Percentiles rank a stretch among this genome's conserved stretches.
These are phyloP conservation scores for Hippocampus kuda DNA, from an alignment of 2,797 vertebrate species.

Conservation along the genomic window DNA sequence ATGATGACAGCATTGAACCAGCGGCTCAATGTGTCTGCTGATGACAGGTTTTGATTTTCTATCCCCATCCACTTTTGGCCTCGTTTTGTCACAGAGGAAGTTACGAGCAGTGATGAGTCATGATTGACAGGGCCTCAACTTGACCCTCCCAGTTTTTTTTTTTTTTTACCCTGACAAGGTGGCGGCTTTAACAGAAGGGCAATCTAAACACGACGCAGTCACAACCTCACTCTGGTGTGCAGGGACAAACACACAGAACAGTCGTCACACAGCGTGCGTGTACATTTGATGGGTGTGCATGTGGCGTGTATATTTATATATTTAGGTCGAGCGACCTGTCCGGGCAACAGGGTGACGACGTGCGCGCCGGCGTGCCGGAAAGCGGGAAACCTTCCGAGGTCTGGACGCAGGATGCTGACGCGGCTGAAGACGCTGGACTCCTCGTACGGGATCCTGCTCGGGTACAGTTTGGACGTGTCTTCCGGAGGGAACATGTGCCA, in stretches of 20 bases:
- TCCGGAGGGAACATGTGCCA: slow-evolving; percentile 92
- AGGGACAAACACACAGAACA: neutral
- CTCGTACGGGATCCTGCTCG: slow-evolving; percentile 93
- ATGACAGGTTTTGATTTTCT: neutral
- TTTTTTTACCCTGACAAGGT: neutral
- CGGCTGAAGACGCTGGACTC: slow-evolving; percentile 95
- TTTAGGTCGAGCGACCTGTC: slow-evolving; percentile 72
- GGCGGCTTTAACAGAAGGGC: neutral
- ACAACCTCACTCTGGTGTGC: neutral
- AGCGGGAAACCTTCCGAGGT: slow-evolving; percentile 69
- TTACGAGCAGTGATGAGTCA: neutral
- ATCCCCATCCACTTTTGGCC: neutral
- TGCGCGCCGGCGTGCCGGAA: slow-evolving; percentile 69
- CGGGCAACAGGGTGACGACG: slow-evolving; percentile 76
- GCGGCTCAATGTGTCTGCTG: neutral
- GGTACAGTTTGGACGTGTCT: slow-evolving; percentile 79
- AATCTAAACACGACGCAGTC: neutral
- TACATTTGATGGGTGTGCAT: neutral
- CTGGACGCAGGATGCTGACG: slow-evolving; percentile 76
- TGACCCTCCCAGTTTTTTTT: neutral
- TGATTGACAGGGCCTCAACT: neutral
- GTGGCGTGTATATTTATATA: neutral
- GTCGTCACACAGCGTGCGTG: neutral
- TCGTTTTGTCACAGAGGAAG: neutral
- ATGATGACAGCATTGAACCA: neutral